Percentiles rank a stretch among this genome's conserved stretches.
Conservation (phyloP, 2,888 invertebrate genomes). For the Caenorhabditis imperialis region DNA sequence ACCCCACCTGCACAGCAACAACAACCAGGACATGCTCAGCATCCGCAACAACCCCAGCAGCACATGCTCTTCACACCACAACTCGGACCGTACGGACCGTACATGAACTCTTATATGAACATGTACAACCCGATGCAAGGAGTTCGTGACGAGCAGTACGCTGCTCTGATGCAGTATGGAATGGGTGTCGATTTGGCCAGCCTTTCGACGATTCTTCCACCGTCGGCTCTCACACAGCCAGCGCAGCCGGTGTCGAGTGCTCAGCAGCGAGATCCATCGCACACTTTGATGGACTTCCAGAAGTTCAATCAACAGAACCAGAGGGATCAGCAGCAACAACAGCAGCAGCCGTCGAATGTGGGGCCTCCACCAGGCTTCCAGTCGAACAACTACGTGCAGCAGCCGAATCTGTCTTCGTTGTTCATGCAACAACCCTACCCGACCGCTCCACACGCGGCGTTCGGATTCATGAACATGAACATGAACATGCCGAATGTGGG, state of each 20-base stretch:
- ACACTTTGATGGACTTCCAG: constrained; percentile 58
- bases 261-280: constrained; percentile 58
- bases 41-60: constrained; percentile 54
- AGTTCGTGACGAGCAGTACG: constrained; percentile 63
- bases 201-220: constrained; percentile 55
- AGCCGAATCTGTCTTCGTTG: constrained; percentile 55
- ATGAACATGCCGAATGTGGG: constrained; percentile 62
- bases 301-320: constrained; percentile 57
- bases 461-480: constrained; percentile 57
- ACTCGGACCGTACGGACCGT: constrained; percentile 49
- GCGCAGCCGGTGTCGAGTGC: constrained; percentile 40
- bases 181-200: constrained; percentile 62
- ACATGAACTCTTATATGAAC: constrained; percentile 57
- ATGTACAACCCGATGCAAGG: constrained; percentile 64
- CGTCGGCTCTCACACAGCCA: constrained; percentile 33
- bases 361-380: constrained; percentile 69
- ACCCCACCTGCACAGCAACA: constrained; percentile 36
- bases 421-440: constrained; percentile 61
- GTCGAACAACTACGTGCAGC: constrained; percentile 55
- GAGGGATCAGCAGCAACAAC: constrained; percentile 56
- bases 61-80: constrained; percentile 57
- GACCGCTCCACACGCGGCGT: constrained; percentile 27
- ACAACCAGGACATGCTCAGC: constrained; percentile 56
- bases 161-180: constrained; percentile 63
- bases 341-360: constrained; percentile 61